Evolutionary conservation across 2,113 vertebrate species (phyloP).

Genomic region (Harpagus bidentatus): DNA sequence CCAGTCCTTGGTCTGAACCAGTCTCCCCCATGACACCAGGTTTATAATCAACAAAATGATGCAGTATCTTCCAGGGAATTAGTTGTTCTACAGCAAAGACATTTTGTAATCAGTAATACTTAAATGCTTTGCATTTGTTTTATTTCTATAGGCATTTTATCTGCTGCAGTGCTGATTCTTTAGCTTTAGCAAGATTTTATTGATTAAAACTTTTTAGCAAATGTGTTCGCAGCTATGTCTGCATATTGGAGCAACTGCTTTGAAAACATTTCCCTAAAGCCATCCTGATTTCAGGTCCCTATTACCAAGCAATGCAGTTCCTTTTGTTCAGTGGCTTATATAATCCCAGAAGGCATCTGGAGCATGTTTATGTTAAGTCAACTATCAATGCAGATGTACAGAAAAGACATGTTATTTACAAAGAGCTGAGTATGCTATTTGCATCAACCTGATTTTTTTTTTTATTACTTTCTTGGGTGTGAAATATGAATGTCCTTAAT

Average conservation of each 20-base stretch:
- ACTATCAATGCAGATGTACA: constrained; percentile 11
- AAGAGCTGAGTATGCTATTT: constrained; percentile 16
- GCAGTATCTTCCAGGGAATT: not conserved
- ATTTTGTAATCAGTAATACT: not conserved
- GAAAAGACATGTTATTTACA: constrained; percentile 54
- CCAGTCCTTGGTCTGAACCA: not conserved
- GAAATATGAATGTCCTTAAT: constrained; percentile 42
- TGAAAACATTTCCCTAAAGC: constrained; percentile 6
- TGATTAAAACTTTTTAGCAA: not conserved
- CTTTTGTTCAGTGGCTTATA: not conserved
- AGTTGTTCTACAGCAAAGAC: not conserved
- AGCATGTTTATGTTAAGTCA: constrained; percentile 41
- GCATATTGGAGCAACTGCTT: not conserved
- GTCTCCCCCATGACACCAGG: not conserved
- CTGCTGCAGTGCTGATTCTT: not conserved
- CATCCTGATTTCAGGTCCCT: not conserved
- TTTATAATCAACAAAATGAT: not conserved
- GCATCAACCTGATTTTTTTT: constrained; percentile 21
- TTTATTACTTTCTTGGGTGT: constrained; percentile 31
- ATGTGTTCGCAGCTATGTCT: not conserved
- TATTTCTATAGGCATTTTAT: not conserved
- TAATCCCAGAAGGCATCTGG: constrained; percentile 11
- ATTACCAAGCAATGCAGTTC: not conserved
- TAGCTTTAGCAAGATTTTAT: not conserved
- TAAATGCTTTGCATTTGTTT: not conserved